Conservation (phyloP, 2,888 invertebrate genomes). For the Rhyacophila evoluta region DNA sequence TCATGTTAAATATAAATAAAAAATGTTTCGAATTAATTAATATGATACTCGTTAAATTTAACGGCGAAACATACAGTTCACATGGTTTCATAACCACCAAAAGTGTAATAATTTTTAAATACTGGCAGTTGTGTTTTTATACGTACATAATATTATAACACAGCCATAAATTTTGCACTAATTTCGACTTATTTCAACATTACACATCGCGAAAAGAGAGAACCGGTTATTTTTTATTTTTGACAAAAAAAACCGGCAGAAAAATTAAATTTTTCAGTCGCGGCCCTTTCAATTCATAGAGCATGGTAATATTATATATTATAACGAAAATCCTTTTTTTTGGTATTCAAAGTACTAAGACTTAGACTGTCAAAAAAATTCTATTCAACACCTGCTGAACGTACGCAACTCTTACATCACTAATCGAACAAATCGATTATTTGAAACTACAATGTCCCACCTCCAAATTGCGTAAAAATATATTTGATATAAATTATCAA, state of each 20-base stretch:
- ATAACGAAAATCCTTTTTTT: neutral
- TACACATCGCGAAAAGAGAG: neutral
- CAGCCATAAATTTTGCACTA: slow-evolving; percentile 1
- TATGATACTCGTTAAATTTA: neutral
- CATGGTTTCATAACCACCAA: neutral
- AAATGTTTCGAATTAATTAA: neutral
- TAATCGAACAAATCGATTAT: neutral
- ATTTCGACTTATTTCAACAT: neutral
- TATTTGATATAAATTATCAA: neutral
- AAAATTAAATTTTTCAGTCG: neutral
- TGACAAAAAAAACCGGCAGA: neutral
- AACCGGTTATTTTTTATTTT: neutral
- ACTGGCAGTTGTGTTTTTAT: neutral
- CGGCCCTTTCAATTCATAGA: neutral
- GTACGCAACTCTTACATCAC: slow-evolving; percentile 51
- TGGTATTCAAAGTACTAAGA: neutral
- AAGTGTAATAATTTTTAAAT: neutral
- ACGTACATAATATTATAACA: neutral
- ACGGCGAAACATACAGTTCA: neutral
- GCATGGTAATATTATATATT: neutral
- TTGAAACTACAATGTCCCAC: neutral
- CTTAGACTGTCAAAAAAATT: slow-evolving; percentile 29
- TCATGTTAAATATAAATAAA: too few species aligned
- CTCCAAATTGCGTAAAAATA: neutral
- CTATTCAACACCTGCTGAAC: slow-evolving; percentile 43